A percentile compares a stretch with the other conserved stretches of the same genome.
phyloP scores from a whole-genome alignment of 2,113 vertebrate genomes.

The Seriola rivoliana region DNA sequence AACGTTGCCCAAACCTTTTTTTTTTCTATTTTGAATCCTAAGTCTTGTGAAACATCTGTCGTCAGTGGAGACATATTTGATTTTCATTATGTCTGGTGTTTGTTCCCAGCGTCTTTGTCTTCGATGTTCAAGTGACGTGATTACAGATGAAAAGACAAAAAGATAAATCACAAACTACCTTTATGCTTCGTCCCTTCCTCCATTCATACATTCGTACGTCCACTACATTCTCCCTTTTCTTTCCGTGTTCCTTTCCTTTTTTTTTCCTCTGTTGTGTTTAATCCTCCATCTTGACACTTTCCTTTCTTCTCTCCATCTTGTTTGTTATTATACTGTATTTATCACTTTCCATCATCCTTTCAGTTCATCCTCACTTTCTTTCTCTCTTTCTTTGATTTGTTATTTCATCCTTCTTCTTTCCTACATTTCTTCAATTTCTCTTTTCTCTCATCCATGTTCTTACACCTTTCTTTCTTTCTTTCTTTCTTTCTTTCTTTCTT shows the following conservation, averaged over 20 bases:
- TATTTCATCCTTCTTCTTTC: neutral
- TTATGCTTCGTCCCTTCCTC: neutral
- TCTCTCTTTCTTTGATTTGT: neutral
- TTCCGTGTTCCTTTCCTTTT: neutral
- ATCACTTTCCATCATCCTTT: neutral
- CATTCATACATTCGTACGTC: neutral
- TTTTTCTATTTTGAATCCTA: neutral
- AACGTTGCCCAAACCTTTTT: neutral
- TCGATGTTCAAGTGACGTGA: neutral
- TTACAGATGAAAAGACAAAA: no score
- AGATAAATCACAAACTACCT: no score
- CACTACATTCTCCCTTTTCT: neutral
- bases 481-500: neutral
- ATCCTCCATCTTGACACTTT: neutral
- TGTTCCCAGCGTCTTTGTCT: neutral
- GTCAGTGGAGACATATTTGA: neutral
- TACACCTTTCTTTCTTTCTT: neutral
- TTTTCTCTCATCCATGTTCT: neutral
- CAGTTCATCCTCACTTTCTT: neutral
- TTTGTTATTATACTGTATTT: neutral
- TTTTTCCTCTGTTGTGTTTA: neutral
- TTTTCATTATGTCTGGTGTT: no score
- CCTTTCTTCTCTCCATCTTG: neutral
- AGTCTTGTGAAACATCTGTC: neutral
- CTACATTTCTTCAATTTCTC: neutral